Conservation (phyloP, 2,797 vertebrate genomes). For the Fratercula arctica region DNA sequence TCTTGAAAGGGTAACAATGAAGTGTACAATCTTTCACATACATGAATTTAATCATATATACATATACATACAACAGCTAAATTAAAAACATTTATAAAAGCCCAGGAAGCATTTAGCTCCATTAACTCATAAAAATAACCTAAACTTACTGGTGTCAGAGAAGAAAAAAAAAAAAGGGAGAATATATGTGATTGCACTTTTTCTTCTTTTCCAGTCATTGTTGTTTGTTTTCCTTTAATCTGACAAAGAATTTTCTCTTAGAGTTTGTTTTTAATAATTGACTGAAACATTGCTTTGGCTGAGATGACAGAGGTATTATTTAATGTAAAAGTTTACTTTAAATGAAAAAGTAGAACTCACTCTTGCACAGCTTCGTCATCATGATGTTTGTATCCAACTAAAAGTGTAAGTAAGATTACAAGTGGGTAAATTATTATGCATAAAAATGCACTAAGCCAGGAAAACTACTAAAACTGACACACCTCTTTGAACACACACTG, state of each 20-base stretch:
- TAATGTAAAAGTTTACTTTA: background rate
- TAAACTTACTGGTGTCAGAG: background rate
- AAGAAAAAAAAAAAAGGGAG: background rate
- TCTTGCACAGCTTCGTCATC: background rate
- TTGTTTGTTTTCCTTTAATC: background rate
- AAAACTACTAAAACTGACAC: background rate
- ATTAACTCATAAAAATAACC: background rate
- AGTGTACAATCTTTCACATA: background rate
- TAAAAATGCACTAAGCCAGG: background rate
- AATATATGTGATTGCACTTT: background rate
- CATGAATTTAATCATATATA: background rate
- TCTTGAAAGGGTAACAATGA: background rate
- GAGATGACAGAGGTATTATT: background rate
- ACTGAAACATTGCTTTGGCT: background rate
- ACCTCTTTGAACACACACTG: background rate
- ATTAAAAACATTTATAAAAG: background rate
- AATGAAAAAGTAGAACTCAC: background rate
- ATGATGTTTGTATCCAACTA: background rate
- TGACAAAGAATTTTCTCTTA: background rate
- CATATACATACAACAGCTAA: background rate
- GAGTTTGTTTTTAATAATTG: background rate
- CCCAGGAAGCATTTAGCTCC: background rate
- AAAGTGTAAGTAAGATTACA: background rate
- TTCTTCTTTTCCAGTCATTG: background rate
- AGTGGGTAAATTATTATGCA: background rate